Base-by-base conservation (phyloP, 35 echinoderm and acorn worm genomes). In the Ophioderma brevispina region DNA sequence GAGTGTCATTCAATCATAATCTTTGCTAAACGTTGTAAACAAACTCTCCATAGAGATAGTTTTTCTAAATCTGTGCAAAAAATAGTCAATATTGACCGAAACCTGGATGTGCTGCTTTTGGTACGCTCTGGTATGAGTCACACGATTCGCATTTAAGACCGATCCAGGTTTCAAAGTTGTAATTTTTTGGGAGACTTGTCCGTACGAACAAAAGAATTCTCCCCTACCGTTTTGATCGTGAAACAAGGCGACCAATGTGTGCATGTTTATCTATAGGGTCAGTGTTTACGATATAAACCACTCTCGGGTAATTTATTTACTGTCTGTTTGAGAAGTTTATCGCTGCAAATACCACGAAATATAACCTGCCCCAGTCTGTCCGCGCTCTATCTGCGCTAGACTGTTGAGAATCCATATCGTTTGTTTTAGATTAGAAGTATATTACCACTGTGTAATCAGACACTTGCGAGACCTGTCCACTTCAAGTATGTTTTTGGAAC, bases 391-490 rank as follows among this genome's bases (percentile, higher is more conserved):
- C 81, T 38, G 1, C 42, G 33, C 25, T 15, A 28, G 25, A 92
- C 35, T 92, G 75, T 35, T 75, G 40, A 33, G 75, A 88, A 80
- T 92, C 77, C 90, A 92, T 92, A n/a, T n/a, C n/a, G n/a, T n/a
- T n/a, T n/a, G n/a, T n/a, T n/a, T n/a, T n/a, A n/a, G 38, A 25
- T 64, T 42, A 85, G 5, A 5, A 31, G 0, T 40, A 30, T 8
- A 21, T 34, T 90, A 36, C 82, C 33, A 55, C 41, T 81, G 0
- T 91, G 55, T 92, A 92, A 39, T 92, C 90, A 64, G 87, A 87
- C 0, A 92, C 42, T 17, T 92, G 11, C 90, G 41, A 17, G 90
- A 0, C 36, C 41, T 78, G 41, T 89, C 87, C 0, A 89, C 37
- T 52, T 89, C 87, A 31, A 89, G 19, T 15, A 89, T 80, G 38